These are phyloP conservation scores for Pyralis farinalis DNA, from an alignment of 2,888 invertebrate species.

Conservation along the genomic window DNA sequence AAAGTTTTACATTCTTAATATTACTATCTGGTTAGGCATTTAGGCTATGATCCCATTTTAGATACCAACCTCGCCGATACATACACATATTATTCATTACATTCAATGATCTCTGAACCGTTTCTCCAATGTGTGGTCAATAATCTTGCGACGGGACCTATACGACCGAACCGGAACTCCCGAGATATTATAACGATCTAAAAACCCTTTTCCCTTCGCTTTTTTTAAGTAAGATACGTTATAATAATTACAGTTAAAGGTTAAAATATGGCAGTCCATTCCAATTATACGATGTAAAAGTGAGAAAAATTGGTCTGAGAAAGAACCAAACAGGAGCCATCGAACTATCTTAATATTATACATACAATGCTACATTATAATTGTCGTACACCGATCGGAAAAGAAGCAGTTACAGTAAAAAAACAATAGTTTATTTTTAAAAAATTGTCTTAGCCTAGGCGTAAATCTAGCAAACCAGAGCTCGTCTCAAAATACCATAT, in stretches of 20 bases:
- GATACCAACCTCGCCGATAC: too few species aligned
- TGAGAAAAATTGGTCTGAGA: conserved; percentile 77
- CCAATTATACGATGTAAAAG: conserved; percentile 65
- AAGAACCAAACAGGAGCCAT: conserved; percentile 53
- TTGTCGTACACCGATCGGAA: conserved; percentile 62
- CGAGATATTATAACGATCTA: too few species aligned
- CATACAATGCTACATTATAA: conserved; percentile 52
- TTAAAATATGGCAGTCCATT: conserved; percentile 75
- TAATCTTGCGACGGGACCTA: too few species aligned
- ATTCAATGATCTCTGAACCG: too few species aligned
- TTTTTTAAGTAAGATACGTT: conserved; percentile 20
- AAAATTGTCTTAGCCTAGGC: conserved; percentile 62
- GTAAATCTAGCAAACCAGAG: conserved; percentile 68
- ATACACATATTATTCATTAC: too few species aligned
- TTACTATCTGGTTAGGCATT: too few species aligned
- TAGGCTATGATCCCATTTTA: too few species aligned
- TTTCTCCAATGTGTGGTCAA: too few species aligned
- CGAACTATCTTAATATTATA: conserved; percentile 55
- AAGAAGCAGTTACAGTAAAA: conserved; percentile 73
- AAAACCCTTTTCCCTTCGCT: conserved; percentile 13
- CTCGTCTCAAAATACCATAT: conserved; percentile 39
- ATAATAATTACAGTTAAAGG: conserved; percentile 47
- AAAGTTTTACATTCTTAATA: too few species aligned
- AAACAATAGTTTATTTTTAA: conserved; percentile 62
- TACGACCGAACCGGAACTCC: neutral